Evolutionary conservation across 2,797 vertebrate species (phyloP), one percentile per base, ranked within the genome.

Genomic region (Allobates femoralis): DNA sequence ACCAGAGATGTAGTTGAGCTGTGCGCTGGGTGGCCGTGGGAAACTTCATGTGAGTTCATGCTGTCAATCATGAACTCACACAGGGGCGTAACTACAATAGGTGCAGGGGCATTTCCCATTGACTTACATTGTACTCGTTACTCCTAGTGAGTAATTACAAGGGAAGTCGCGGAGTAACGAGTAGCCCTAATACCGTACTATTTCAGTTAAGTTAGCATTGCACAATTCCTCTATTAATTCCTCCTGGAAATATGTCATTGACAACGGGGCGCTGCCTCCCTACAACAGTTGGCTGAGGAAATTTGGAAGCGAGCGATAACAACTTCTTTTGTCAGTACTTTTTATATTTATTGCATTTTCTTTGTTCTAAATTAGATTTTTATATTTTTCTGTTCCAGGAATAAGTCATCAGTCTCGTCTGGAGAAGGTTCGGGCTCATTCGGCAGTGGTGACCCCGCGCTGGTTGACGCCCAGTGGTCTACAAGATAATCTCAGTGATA

Each of bases 371-470:
- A 16, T 60, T 6, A 79, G 0, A 81, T 21, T 75, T 75, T 53
- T 3, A 73, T 19, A 15, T n/a, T 23, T 46, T 81, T 12, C 58
- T 11, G 0, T 83, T 37, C 7, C 41, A 83, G 85, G n/a, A 55
- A 56, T 16, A 8, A 41, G 67, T 4, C 62, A 50, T 77, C 32
- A 71, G n/a, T 55, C 21, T 46, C 79, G 46, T 60, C 50, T 77
- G 21, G 53, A 83, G 50, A 53, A 69, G 26, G 41, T 83, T 41
- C 30, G 30, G 71, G 14, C 74, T 34, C 74, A 83, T 60, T 67
- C 85, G 21, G 74, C 55, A n/a, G 51, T 87, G 1, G 78, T 55
- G 18, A 64, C 41, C 16, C 85, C 85, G 0, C 80, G 12, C 5
- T 87, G 85, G 85, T 56, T 87, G 74, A 41, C 41, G 21, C 50